Evolutionary conservation across 2,113 vertebrate species (phyloP).

Genomic region (Eolophus roseicapilla): DNA sequence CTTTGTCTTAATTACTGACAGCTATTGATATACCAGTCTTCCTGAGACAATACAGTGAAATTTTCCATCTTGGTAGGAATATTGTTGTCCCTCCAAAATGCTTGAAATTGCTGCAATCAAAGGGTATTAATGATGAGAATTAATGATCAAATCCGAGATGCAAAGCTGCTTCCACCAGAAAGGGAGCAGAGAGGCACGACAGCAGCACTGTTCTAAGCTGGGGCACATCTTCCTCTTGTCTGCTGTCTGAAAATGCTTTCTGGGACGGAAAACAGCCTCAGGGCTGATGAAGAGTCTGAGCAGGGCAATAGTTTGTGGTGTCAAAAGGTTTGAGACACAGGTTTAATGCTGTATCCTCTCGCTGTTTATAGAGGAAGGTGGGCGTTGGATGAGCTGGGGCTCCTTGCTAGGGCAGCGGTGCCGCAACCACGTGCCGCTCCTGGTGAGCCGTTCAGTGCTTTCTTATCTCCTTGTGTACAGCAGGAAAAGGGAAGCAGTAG

Average conservation of each 20-base stretch:
- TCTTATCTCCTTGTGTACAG: slow-evolving; percentile 61
- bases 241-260: rapidly evolving
- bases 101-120: not conserved
- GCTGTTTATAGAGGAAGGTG: not conserved
- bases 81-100: not conserved
- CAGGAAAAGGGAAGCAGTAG: slow-evolving; percentile 70
- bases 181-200: rapidly evolving
- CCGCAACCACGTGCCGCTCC: not conserved
- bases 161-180: not conserved
- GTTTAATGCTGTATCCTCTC: not conserved
- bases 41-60: not conserved
- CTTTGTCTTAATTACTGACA: not conserved
- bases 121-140: not conserved
- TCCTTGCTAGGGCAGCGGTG: not conserved
- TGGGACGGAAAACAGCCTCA: rapidly evolving
- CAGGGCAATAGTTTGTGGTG: not conserved
- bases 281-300: not conserved
- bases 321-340: not conserved
- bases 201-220: not conserved
- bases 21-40: not conserved
- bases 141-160: not conserved
- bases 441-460: not conserved
- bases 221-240: not conserved
- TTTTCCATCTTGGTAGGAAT: not conserved
- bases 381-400: not conserved